Conservation (phyloP, 2,113 vertebrate genomes). For the Podilymbus podiceps region DNA sequence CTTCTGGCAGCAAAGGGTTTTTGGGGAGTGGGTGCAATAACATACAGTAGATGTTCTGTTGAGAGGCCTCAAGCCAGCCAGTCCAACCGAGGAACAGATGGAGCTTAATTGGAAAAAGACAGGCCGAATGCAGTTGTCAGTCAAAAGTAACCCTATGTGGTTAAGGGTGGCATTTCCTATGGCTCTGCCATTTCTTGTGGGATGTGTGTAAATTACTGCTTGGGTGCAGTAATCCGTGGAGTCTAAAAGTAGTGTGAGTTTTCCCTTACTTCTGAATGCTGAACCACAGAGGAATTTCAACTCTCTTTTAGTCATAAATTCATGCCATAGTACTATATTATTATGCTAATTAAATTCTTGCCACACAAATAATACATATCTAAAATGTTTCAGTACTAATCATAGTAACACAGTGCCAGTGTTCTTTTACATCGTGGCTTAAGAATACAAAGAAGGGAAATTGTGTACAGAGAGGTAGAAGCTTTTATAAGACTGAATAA, state of each 20-base stretch:
- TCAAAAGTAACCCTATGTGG: background rate
- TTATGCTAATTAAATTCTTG: constrained; percentile 13
- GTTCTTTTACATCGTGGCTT: background rate
- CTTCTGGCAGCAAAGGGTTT: background rate
- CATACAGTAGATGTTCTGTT: background rate
- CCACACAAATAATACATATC: background rate
- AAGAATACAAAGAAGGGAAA: background rate
- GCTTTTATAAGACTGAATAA: constrained; percentile 31
- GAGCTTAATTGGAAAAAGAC: constrained; percentile 39
- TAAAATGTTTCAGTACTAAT: background rate
- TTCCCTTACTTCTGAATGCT: background rate
- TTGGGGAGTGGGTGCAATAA: background rate
- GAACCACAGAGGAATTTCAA: background rate
- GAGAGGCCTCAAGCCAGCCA: background rate
- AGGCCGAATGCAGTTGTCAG: background rate
- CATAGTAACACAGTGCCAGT: background rate
- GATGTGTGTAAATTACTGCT: constrained; percentile 40
- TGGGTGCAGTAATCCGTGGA: background rate
- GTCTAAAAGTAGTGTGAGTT: background rate
- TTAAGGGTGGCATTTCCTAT: constrained; percentile 38
- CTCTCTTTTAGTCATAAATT: background rate
- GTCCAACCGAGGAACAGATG: background rate
- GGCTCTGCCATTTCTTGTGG: constrained; percentile 46
- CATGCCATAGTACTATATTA: background rate
- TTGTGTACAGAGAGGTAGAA: background rate